A percentile compares a stretch with the other conserved stretches of the same genome.
These are phyloP conservation scores for Torymus texanus DNA, from an alignment of 2,888 invertebrate genomes.

Conservation along the genomic window DNA sequence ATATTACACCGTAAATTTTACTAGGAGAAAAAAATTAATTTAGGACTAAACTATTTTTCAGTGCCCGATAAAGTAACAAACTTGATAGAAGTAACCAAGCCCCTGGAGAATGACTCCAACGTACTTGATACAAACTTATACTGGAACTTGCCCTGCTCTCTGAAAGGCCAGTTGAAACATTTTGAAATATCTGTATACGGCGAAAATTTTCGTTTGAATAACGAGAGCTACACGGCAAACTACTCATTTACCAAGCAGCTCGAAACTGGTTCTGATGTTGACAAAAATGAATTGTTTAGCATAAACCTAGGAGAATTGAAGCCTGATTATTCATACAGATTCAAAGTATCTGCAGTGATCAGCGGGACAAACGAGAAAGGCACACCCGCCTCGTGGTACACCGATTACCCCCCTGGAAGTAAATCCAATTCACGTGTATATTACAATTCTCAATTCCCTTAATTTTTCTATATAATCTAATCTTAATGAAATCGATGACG, in stretches of 20 bases:
- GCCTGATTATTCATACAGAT: slow-evolving; percentile 65
- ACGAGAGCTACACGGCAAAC: slow-evolving; percentile 40
- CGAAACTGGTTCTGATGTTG: neutral
- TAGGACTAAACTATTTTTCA: slow-evolving; percentile 38
- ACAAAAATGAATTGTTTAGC: slow-evolving; percentile 58
- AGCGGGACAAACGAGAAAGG: slow-evolving; percentile 37
- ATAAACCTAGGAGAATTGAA: slow-evolving; percentile 61
- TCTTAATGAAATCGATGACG: neutral
- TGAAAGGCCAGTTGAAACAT: slow-evolving; percentile 63
- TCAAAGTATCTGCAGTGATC: slow-evolving; percentile 62
- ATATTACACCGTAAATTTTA: no score
- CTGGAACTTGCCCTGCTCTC: slow-evolving; percentile 67
- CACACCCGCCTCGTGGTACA: slow-evolving; percentile 14
- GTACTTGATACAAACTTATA: slow-evolving; percentile 61
- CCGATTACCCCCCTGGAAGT: slow-evolving; percentile 68
- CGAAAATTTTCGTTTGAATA: slow-evolving; percentile 31
- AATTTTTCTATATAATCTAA: slow-evolving; percentile 11
- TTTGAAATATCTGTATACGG: slow-evolving; percentile 64
- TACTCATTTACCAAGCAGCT: slow-evolving; percentile 14
- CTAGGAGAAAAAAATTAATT: no score
- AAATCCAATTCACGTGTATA: slow-evolving; percentile 49
- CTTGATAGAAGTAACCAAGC: slow-evolving; percentile 46
- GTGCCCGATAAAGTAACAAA: slow-evolving; percentile 64
- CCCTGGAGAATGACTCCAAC: slow-evolving; percentile 56
- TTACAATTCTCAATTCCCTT: neutral